Conservation (phyloP, 2,888 invertebrate genomes). For the Octonoba sinensis region DNA sequence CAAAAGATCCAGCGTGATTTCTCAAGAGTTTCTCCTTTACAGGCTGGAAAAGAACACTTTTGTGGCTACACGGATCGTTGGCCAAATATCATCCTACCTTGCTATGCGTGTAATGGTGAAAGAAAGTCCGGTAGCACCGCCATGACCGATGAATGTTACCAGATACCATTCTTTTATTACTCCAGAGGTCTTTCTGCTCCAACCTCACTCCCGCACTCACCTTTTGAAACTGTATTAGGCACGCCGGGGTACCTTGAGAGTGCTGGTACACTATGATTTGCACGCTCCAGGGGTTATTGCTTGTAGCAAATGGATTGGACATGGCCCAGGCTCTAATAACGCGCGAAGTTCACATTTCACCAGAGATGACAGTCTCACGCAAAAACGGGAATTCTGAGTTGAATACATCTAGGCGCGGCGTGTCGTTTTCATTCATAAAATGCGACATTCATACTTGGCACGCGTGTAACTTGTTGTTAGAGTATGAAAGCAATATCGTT, state of each 20-base stretch:
- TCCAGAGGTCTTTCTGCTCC: background rate
- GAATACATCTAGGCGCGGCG: no score
- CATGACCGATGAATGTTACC: slow-evolving; percentile 24
- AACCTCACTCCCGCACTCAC: no score
- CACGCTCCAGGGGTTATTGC: slow-evolving; percentile 32
- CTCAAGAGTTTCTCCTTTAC: slow-evolving; percentile 23
- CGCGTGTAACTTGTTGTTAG: no score
- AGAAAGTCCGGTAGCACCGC: slow-evolving; percentile 13
- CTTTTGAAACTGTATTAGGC: slow-evolving; percentile 43
- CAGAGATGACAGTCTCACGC: background rate
- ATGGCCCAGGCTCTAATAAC: slow-evolving; percentile 1
- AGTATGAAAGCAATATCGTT: no score
- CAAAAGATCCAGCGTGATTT: slow-evolving; percentile 17
- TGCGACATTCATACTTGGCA: no score
- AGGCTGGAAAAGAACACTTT: slow-evolving; percentile 18
- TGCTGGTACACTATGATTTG: slow-evolving; percentile 44
- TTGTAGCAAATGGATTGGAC: slow-evolving; percentile 43
- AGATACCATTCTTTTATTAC: background rate
- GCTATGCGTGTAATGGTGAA: slow-evolving; percentile 15
- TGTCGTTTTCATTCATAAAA: no score
- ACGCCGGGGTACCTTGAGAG: slow-evolving; percentile 47
- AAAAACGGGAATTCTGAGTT: no score
- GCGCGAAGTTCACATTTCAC: slow-evolving; percentile 15
- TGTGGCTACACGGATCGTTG: slow-evolving; percentile 27
- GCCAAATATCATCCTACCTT: slow-evolving; percentile 7